Conservation (phyloP, 2,113 vertebrate genomes). For the Ctenomys sociabilis region DNA sequence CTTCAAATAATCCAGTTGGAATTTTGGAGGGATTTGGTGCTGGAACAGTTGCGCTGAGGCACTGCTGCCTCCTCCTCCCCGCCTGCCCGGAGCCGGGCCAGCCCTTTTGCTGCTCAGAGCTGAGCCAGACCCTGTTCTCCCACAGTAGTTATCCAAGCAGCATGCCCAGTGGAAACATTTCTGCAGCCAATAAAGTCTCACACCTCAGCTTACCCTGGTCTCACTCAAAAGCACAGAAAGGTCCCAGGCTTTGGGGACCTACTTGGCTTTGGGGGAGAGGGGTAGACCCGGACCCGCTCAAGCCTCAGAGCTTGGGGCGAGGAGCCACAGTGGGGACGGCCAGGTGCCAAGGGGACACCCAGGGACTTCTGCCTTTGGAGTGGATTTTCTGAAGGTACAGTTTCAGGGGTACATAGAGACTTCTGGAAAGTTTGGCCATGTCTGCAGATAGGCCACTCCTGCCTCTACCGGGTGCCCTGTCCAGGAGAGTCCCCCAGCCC, state of each 20-base stretch:
- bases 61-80: neutral
- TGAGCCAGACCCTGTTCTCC: neutral
- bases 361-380: neutral
- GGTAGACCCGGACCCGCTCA: constrained; percentile 66
- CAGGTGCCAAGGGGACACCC: neutral
- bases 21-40: neutral
- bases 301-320: constrained; percentile 8
- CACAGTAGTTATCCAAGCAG: neutral
- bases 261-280: constrained; percentile 65
- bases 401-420: neutral
- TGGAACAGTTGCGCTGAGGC: neutral
- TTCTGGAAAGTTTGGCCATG: neutral
- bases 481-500: neutral
- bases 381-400: neutral
- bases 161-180: neutral
- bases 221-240: constrained; percentile 62
- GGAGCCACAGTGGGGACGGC: neutral
- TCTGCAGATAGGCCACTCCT: neutral
- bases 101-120: neutral
- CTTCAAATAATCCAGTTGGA: neutral
- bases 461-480: neutral
- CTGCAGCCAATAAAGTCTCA: neutral
- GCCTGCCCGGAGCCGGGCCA: neutral
- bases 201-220: constrained; percentile 61
- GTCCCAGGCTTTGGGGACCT: constrained; percentile 34